Evolutionary conservation across 1,140 invertebrate genomes (phyloP), one percentile per base, ranked within the genome.

Genomic region (Rhysida immarginata): DNA sequence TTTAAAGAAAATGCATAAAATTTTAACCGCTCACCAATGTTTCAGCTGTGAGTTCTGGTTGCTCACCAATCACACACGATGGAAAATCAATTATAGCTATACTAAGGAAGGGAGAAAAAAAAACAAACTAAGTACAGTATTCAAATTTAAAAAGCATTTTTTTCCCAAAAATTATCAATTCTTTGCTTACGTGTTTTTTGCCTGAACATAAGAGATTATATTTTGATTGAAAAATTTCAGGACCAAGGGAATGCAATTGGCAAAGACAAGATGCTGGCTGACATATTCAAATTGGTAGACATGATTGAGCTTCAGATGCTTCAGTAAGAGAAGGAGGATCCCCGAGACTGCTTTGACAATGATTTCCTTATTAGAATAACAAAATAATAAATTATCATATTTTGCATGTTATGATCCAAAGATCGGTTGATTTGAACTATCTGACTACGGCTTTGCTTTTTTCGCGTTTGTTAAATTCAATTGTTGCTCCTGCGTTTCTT

Each of bases 201-300:
- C 84, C 64, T 88, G 84, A 56, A 98, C 87, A 73, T 97, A 98
- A 41, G 86, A 83, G 63, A 90, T 79, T 58, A 99, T 96, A 66
- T 97, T 96, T 70, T 99, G 96, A 75, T 99, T 99, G 66, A 99
- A 92, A 76, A 99, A 99, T 68, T 99, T 99, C 14, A 99, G 75
- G 23, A 99, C 88, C 21, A 99, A 73, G 3, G 96, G 96, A 69
- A 99, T 96, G 69, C 96, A 99, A 71, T 99, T 99, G 55, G 96
- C 95, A 78, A 99, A 97, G 14, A 99, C 94, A 52, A 99, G 75
- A 74, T 99, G 95, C 70, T 99, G 95, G 1, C 91, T 93, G 82
- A 98, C 94, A 67, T 96, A 98, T 73, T 99, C 96, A 77, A 98
- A 99, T 73, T 98, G 91, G 71, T 98, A 99, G 14, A 98, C 78